Evolutionary conservation across 2,797 vertebrate species (phyloP), one percentile per base, ranked within the genome.

Genomic region (Melopsittacus undulatus): DNA sequence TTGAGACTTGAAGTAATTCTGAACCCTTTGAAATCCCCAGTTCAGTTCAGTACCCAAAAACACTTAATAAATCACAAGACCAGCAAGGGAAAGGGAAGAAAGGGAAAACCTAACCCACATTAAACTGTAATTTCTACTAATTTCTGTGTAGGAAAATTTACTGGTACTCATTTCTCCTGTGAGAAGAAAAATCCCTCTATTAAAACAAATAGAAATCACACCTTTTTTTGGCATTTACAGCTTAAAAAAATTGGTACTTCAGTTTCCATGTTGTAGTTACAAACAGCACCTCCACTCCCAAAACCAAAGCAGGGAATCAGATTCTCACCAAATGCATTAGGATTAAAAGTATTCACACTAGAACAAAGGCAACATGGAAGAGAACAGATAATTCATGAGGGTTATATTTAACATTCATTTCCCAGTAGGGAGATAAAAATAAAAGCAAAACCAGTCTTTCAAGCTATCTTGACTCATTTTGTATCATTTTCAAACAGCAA

Each of bases 41-140:
- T 88, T 87, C 49, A 75, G 59, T 66, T 83, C 85, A 92, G 42
- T 69, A 90, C 56, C 46, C 54, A 73, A 90, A 91, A 92, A 63
- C 89, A 90, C 87, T 89, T 92, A 78, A 94, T 92, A 93, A 93
- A 89, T 96, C 87, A 87, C n/a, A 90, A 89, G 67, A 83, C 20
- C 61, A 91, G 29, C 76, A 42, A 83, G 64, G 9, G 88, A 95
- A 96, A 91, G 42, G 62, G 54, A 64, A 91, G 77, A 95, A 95
- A 88, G 40, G 56, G 77, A 94, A 92, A 96, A 90, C 13, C 20
- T 74, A 83, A 56, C 63, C 88, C 77, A 77, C 64, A 92, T 80
- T 84, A 67, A 79, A 75, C 15, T 29, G 11, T 45, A 94, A 70
- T 89, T 90, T 94, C 68, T 79, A 26, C 59, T 91, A 57, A 90